Base-by-base conservation (phyloP, 2,888 invertebrate genomes). In the Caenorhabditis drosophilae region DNA sequence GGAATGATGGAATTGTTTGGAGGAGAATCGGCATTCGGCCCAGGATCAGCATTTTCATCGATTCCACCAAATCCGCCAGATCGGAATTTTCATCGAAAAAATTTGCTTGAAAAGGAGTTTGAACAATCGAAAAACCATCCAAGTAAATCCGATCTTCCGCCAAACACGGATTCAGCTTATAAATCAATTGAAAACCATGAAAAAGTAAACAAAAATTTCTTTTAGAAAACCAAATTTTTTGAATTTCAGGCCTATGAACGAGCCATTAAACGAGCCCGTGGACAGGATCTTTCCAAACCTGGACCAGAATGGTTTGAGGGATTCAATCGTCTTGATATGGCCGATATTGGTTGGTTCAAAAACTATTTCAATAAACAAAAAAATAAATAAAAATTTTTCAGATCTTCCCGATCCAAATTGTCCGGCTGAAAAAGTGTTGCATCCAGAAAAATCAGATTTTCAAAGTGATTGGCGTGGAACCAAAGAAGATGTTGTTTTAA, bases 1-100 rank as follows among this genome's bases (percentile, higher is more conserved):
- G 76, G 57, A 2, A 76, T 76, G 76, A 61, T 67, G 67, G 76
- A 45, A 27, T 16, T 45, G 4, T 45, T 45, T 18, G 44, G 44
- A 15, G 26, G 27, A 27, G 27, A 45, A 27, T 16, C 20, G 3
- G 35, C 48, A 48, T 48, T 48, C 20, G 48, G 48, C n/a, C 34
- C 38, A 48, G 18, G 11, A 1, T 47, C n/a, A 9, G 7, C 31
- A 6, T 53, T 48, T 9, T 6, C 6, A 40, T 6, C 11, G 22
- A 40, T 40, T 40, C 41, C 41, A 18, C 15, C 22, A 40, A 40
- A 20, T 40, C 22, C 22, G 6, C 22, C 41, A 40, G 22, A 40
- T 26, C 7, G 7, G 7, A 45, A 18, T 6, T 38, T 38, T 38
- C 18, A 38, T 38, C 6, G 15, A n/a, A 38, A 16, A n/a, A 38